A percentile compares a stretch with the other conserved stretches of the same genome.
These are phyloP conservation scores for Danionella cerebrum DNA, from an alignment of 2,113 vertebrate genomes.

Conservation along the genomic window DNA sequence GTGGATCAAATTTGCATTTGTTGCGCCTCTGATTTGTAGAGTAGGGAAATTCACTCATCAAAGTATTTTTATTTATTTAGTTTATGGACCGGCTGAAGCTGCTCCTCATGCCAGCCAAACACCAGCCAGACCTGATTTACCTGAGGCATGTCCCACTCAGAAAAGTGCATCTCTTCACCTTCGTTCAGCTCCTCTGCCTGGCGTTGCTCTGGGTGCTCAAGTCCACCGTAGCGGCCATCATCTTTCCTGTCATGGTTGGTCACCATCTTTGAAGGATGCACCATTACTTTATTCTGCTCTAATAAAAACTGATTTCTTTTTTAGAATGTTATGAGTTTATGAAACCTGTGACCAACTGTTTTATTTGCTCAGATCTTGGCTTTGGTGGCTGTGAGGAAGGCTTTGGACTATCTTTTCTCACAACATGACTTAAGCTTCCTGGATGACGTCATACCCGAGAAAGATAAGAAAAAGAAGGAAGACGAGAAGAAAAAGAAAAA, in stretches of 20 bases:
- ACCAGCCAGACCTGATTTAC: conserved; percentile 96
- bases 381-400: conserved; percentile 91
- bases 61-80: conserved; percentile 50
- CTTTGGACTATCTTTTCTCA: conserved; percentile 94
- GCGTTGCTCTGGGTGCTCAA: conserved; percentile 96
- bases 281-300: background rate
- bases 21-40: no score
- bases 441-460: conserved; percentile 96
- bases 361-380: conserved; percentile 79
- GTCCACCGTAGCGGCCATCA: conserved; percentile 94
- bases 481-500: conserved; percentile 95
- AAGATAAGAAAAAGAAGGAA: conserved; percentile 99
- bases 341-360: no score
- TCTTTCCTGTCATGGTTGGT: conserved; percentile 95
- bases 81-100: conserved; percentile 97
- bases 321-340: no score
- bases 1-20: background rate
- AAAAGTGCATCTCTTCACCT: conserved; percentile 94
- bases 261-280: background rate
- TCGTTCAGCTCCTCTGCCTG: conserved; percentile 86
- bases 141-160: conserved; percentile 90
- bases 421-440: conserved; percentile 94
- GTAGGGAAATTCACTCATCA: no score
- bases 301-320: no score
- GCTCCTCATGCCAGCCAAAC: conserved; percentile 94